These are phyloP conservation scores for Rhagonycha fulva DNA, from an alignment of 2,888 invertebrate species.

Conservation along the genomic window DNA sequence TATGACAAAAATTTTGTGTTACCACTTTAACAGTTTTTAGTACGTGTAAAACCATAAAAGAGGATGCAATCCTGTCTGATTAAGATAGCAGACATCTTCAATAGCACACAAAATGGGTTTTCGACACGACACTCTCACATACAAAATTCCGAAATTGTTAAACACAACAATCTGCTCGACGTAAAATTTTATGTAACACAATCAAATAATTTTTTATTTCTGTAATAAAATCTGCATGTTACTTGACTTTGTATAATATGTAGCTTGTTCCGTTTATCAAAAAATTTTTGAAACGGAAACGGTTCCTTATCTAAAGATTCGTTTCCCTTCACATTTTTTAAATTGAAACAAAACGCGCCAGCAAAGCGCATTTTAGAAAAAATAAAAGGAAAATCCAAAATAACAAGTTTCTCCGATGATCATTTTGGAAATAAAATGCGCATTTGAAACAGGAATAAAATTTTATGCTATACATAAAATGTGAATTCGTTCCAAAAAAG, in stretches of 20 bases:
- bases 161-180: background rate
- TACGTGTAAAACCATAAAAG: background rate
- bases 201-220: background rate
- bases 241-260: background rate
- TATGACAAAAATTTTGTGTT: background rate
- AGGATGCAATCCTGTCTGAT: background rate
- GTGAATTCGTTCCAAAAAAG: background rate
- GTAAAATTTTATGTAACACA: background rate
- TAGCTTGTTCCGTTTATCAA: background rate
- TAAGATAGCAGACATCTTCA: background rate
- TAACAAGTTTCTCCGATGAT: background rate
- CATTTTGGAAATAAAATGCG: background rate
- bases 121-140: background rate
- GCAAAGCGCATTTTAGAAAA: background rate
- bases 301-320: background rate
- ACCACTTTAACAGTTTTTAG: background rate
- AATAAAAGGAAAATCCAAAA: background rate
- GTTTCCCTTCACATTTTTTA: background rate
- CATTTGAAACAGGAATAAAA: background rate
- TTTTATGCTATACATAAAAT: background rate
- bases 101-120: background rate
- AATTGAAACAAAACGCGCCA: background rate
- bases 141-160: background rate
- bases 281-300: background rate
- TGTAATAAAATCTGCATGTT: background rate